phyloP scores from a whole-genome alignment of 2,888 invertebrate species.

The Theretra japonica region DNA sequence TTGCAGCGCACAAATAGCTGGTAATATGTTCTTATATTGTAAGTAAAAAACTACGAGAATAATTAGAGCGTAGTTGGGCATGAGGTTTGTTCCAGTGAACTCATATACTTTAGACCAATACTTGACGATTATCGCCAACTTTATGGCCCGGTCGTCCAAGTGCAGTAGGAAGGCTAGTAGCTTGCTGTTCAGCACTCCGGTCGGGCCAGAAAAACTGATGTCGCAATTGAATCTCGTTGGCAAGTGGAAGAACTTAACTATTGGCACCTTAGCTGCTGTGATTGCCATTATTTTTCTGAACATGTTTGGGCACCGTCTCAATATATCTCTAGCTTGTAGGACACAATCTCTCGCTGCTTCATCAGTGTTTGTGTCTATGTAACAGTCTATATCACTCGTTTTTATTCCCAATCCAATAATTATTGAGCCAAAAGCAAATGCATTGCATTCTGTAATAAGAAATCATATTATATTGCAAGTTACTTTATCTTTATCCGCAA shows the following conservation, averaged over 20 bases:
- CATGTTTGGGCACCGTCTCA: slow-evolving; percentile 58
- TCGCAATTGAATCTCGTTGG: slow-evolving; percentile 87
- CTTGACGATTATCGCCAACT: slow-evolving; percentile 87
- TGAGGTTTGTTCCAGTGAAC: slow-evolving; percentile 81
- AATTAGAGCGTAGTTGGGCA: slow-evolving; percentile 88
- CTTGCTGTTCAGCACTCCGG: slow-evolving; percentile 88
- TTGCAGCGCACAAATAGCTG: slow-evolving; percentile 82
- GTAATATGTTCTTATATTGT: slow-evolving; percentile 85
- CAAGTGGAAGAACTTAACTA: slow-evolving; percentile 88
- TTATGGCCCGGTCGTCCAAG: slow-evolving; percentile 83
- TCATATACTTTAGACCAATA: slow-evolving; percentile 88
- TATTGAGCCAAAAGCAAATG: slow-evolving; percentile 89
- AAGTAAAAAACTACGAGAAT: slow-evolving; percentile 89
- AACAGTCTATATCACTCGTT: slow-evolving; percentile 90
- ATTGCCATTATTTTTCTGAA: slow-evolving; percentile 86
- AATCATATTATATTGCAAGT: neutral
- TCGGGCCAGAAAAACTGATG: slow-evolving; percentile 87
- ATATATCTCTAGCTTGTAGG: slow-evolving; percentile 59
- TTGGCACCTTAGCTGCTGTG: slow-evolving; percentile 89
- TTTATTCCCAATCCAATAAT: slow-evolving; percentile 88
- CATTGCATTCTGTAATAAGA: slow-evolving; percentile 61
- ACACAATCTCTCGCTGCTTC: slow-evolving; percentile 41
- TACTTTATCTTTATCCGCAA: no score
- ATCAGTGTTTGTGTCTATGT: slow-evolving; percentile 70
- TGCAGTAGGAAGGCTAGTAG: slow-evolving; percentile 85